A percentile compares a stretch with the other conserved stretches of the same genome.
phyloP scores from a whole-genome alignment of 2,113 vertebrate genomes.

The Cygnus buccinator region DNA sequence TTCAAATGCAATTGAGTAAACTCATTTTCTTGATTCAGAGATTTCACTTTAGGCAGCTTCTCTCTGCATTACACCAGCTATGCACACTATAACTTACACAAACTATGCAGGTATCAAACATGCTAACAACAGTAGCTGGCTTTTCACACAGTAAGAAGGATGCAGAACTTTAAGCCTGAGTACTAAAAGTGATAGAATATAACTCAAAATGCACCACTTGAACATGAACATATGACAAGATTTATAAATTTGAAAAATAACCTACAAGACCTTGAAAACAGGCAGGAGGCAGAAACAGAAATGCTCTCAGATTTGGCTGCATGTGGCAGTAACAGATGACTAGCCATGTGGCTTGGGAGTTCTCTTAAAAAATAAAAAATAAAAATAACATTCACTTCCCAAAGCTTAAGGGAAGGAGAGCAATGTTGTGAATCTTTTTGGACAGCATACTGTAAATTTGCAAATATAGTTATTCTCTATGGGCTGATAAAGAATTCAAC shows the following conservation, averaged over 20 bases:
- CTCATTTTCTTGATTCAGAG: not conserved
- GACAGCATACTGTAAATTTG: not conserved
- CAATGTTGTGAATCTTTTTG: not conserved
- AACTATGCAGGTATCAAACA: not conserved
- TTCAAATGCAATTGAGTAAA: not conserved
- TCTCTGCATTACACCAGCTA: not conserved
- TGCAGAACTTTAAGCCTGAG: not conserved
- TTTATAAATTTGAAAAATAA: constrained; percentile 19
- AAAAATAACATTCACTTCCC: not conserved
- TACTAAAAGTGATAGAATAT: not conserved
- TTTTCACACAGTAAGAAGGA: not conserved
- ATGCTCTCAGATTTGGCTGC: not conserved
- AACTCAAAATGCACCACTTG: constrained; percentile 12
- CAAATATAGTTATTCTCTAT: not conserved
- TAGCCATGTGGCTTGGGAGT: constrained; percentile 14
- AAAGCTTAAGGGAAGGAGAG: constrained; percentile 18
- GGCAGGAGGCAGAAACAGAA: not conserved
- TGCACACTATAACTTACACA: not conserved
- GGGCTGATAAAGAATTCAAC: not conserved
- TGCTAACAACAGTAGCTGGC: not conserved
- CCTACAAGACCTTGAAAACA: not conserved
- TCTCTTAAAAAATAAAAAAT: not conserved
- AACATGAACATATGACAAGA: not conserved
- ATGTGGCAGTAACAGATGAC: constrained; percentile 35
- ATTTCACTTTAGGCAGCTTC: not conserved